Conservation (phyloP, 2,113 vertebrate species). For the Pseudolaguvia tuberculata region DNA sequence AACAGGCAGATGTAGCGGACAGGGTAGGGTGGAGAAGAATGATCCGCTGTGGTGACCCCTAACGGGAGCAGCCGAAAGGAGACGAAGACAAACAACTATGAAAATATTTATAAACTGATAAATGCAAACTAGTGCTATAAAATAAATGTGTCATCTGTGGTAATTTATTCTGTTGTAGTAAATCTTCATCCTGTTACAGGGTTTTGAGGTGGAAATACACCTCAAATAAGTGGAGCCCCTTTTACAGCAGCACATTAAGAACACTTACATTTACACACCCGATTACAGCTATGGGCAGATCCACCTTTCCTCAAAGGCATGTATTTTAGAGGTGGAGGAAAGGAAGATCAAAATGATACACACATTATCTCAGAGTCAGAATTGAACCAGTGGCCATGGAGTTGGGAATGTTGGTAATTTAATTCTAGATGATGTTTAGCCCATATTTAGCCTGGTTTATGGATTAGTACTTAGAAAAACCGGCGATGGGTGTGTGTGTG, state of each 20-base stretch:
- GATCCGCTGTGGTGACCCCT: no score
- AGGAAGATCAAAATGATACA: not conserved
- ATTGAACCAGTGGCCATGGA: not conserved
- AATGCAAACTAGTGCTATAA: no score
- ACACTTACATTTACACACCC: not conserved
- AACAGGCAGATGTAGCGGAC: no score
- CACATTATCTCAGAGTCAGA: not conserved
- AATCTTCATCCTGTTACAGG: not conserved
- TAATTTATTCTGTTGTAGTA: not conserved
- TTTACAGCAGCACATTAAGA: not conserved
- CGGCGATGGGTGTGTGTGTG: not conserved
- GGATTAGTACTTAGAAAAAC: not conserved
- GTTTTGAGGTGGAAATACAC: not conserved
- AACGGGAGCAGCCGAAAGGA: no score
- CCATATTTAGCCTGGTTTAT: not conserved
- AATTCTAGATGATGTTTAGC: constrained; percentile 7
- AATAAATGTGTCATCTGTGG: no score
- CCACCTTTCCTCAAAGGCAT: not conserved
- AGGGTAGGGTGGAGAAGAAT: no score
- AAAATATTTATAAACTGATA: no score
- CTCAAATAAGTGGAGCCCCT: not conserved
- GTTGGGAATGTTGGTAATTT: not conserved
- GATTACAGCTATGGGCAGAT: not conserved
- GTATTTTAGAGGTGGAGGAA: not conserved
- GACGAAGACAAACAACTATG: no score